Percentiles rank a stretch among this genome's conserved stretches.
phyloP scores from a whole-genome alignment of 2,888 invertebrate genomes.

The Rotaria sp. region DNA sequence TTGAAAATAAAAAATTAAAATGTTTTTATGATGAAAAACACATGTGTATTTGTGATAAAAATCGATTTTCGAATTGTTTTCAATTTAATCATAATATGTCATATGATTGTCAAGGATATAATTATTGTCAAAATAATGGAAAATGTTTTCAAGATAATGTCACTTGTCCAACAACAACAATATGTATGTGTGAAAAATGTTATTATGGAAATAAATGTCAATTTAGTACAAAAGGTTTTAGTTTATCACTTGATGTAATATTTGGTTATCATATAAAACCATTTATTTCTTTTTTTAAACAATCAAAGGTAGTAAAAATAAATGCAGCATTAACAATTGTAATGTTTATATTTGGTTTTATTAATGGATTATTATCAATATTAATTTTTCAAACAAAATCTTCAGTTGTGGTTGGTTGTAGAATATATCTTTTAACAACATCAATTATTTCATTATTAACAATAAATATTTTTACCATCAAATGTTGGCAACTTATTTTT shows the following conservation, averaged over 20 bases:
- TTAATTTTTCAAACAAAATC: no score
- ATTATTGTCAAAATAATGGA: neutral
- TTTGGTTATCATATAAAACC: neutral
- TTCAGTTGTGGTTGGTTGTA: no score
- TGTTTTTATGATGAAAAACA: neutral
- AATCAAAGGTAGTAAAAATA: neutral
- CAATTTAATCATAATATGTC: neutral
- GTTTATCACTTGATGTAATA: neutral
- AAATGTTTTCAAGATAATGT: neutral
- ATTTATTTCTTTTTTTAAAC: neutral
- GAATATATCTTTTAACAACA: no score
- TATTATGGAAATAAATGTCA: neutral
- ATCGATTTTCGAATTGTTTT: neutral
- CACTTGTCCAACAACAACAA: neutral
- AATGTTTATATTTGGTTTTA: neutral
- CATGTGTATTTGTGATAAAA: neutral
- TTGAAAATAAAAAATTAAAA: neutral
- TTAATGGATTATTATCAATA: no score
- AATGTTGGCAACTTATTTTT: no score
- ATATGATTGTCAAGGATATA: neutral
- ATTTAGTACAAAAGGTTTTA: neutral
- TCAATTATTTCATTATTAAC: no score
- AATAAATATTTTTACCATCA: no score
- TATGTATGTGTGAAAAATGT: neutral
- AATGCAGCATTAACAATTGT: neutral